These are phyloP conservation scores for Lipotes vexillifer DNA, from an alignment of 2,113 vertebrate genomes.

Conservation along the genomic window DNA sequence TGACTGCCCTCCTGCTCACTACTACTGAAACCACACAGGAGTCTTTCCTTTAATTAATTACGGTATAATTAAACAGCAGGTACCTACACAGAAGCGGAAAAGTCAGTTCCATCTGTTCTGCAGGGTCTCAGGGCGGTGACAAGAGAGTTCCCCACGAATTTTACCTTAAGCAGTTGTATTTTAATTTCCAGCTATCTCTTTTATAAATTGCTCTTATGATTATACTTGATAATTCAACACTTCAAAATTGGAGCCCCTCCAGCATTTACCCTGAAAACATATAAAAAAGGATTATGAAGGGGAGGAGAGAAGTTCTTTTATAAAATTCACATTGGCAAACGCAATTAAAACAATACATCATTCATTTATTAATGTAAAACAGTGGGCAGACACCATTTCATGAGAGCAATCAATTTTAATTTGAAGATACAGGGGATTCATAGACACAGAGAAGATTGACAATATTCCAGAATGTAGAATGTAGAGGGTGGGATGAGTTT, in stretches of 20 bases:
- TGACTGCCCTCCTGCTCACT: slow-evolving; percentile 43
- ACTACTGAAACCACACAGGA: slow-evolving; percentile 54
- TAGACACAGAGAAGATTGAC: background rate
- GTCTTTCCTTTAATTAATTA: slow-evolving; percentile 74
- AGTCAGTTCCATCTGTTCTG: slow-evolving; percentile 57
- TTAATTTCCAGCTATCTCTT: slow-evolving; percentile 71
- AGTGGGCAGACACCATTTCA: background rate
- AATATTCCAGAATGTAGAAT: background rate
- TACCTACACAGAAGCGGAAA: slow-evolving; percentile 60
- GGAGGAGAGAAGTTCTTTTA: slow-evolving; percentile 20
- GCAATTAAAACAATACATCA: slow-evolving; percentile 43
- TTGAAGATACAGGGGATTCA: background rate
- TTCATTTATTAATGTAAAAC: slow-evolving; percentile 23
- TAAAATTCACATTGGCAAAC: slow-evolving; percentile 46
- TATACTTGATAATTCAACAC: slow-evolving; percentile 78
- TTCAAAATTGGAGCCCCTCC: slow-evolving; percentile 75
- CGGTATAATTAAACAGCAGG: slow-evolving; percentile 67
- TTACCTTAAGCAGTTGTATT: slow-evolving; percentile 65
- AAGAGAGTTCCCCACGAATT: slow-evolving; percentile 47
- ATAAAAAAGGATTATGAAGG: slow-evolving; percentile 62
- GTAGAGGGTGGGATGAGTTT: background rate
- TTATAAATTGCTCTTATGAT: slow-evolving; percentile 79
- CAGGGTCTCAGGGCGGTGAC: slow-evolving; percentile 24
- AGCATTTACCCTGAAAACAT: slow-evolving; percentile 71
- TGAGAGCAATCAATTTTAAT: slow-evolving; percentile 38